Evolutionary conservation across 2,888 invertebrate species (phyloP).

Genomic region (Patella ulyssiponensis): DNA sequence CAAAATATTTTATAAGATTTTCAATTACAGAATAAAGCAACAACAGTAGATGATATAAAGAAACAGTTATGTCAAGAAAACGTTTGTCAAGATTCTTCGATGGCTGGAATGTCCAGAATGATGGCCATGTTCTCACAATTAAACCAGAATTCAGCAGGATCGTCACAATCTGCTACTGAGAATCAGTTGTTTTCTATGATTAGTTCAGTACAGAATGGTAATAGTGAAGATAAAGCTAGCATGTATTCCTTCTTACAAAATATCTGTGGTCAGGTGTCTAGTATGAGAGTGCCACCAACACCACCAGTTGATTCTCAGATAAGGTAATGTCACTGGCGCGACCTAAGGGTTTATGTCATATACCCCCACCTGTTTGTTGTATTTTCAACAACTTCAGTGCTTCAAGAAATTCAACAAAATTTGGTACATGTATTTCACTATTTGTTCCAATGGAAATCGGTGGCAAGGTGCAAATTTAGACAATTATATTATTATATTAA

Average conservation of each 20-base stretch:
- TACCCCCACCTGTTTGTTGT: no score
- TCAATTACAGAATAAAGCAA: slow-evolving; percentile 21
- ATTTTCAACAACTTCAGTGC: no score
- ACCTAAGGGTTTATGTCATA: no score
- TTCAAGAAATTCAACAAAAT: no score
- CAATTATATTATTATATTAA: no score
- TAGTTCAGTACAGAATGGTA: slow-evolving; percentile 14
- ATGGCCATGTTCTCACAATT: slow-evolving; percentile 20
- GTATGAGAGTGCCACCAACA: slow-evolving; percentile 15
- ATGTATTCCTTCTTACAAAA: slow-evolving; percentile 24
- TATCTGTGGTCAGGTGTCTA: slow-evolving; percentile 19
- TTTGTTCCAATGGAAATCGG: no score
- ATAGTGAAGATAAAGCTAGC: slow-evolving; percentile 13
- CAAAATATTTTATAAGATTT: background rate
- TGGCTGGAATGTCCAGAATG: slow-evolving; percentile 17
- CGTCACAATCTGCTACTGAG: background rate
- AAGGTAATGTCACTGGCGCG: no score
- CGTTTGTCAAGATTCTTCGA: slow-evolving; percentile 7
- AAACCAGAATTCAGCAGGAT: background rate
- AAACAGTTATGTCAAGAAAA: slow-evolving; percentile 14
- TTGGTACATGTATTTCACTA: no score
- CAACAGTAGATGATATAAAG: slow-evolving; percentile 18
- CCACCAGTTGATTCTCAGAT: background rate
- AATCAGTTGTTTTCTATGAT: slow-evolving; percentile 17
- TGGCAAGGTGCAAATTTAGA: no score